Conservation (phyloP, 2,888 invertebrate genomes). For the Ctenicera cuprea region DNA sequence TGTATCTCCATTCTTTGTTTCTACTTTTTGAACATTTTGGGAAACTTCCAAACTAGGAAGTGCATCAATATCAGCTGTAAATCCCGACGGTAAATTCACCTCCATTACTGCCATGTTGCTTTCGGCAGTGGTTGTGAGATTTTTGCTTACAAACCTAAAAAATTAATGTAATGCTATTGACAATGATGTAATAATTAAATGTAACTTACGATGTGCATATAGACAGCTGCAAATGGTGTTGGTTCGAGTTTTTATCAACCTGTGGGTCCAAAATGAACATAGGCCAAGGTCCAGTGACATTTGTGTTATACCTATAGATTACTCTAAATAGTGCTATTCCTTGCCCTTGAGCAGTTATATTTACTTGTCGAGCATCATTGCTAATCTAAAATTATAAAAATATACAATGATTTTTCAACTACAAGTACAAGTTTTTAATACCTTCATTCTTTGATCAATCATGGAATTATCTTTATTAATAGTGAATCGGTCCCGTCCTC, state of each 20-base stretch:
- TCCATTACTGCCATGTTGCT: conserved; percentile 95
- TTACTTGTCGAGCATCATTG: conserved; percentile 78
- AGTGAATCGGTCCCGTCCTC: conserved; percentile 77
- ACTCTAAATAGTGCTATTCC: conserved; percentile 88
- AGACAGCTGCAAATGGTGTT: conserved; percentile 85
- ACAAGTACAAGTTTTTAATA: not conserved
- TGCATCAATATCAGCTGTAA: conserved; percentile 85
- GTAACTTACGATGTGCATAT: conserved; percentile 83
- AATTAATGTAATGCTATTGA: conserved; percentile 14
- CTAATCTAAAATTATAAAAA: conserved; percentile 70
- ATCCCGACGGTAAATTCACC: conserved; percentile 93
- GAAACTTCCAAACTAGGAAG: conserved; percentile 78
- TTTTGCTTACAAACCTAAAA: conserved; percentile 78
- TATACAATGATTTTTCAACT: too few species aligned
- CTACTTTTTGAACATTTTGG: conserved; percentile 79
- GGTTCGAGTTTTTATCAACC: conserved; percentile 87
- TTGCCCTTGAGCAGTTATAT: conserved; percentile 85
- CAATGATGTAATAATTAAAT: not conserved
- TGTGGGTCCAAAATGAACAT: conserved; percentile 90
- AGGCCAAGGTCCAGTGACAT: conserved; percentile 92
- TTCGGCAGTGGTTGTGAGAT: conserved; percentile 78
- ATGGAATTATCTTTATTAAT: conserved; percentile 86
- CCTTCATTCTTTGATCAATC: conserved; percentile 85
- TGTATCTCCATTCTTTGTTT: conserved; percentile 81
- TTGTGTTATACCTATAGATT: conserved; percentile 87